phyloP scores from a whole-genome alignment of 2,113 vertebrate genomes.

The Crypturellus undulatus region DNA sequence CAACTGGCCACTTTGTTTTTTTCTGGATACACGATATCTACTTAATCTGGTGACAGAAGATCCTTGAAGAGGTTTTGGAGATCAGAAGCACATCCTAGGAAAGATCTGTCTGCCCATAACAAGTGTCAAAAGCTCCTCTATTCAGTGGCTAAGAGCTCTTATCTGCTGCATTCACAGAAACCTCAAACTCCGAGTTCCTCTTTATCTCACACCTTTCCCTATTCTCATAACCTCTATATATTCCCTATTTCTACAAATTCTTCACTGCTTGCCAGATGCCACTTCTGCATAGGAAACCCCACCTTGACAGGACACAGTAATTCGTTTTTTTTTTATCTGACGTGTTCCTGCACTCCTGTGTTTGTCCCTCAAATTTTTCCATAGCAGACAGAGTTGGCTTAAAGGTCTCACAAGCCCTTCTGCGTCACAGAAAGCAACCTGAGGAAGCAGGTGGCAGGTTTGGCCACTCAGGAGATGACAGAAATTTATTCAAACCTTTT shows the following conservation, averaged over 20 bases:
- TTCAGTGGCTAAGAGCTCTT: not conserved
- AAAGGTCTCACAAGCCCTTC: not conserved
- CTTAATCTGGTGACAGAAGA: not conserved
- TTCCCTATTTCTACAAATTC: not conserved
- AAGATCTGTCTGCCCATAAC: not conserved
- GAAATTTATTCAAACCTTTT: not conserved
- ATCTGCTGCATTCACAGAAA: not conserved
- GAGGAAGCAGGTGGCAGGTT: not conserved
- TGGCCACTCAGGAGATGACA: not conserved
- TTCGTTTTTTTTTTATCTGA: not conserved
- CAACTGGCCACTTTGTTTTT: not conserved
- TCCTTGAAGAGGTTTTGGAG: not conserved
- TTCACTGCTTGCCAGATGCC: not conserved
- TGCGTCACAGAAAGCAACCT: not conserved
- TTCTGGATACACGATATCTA: not conserved
- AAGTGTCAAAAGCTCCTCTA: not conserved
- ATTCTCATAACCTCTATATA: not conserved
- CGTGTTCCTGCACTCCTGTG: not conserved
- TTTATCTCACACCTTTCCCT: not conserved
- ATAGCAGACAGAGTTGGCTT: accelerated
- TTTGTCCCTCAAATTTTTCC: not conserved
- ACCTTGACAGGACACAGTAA: not conserved
- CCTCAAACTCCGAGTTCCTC: not conserved
- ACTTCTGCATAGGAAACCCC: not conserved
- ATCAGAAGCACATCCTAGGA: not conserved